phyloP scores from a whole-genome alignment of 2,113 vertebrate species.

The Patagioenas fasciata region DNA sequence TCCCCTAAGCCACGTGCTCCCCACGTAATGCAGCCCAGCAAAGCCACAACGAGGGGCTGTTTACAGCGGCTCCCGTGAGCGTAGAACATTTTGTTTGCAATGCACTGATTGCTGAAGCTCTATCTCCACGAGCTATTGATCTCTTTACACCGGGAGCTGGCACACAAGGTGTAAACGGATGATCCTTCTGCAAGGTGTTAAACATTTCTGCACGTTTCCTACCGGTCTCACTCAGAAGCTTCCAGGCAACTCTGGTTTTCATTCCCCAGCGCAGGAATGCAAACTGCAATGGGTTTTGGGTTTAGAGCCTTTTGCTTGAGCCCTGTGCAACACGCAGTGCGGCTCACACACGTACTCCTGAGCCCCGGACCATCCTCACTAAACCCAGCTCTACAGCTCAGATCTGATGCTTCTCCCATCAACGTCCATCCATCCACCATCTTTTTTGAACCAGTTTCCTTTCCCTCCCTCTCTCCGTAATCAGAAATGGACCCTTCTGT shows the following conservation, averaged over 20 bases:
- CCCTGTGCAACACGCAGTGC: neutral
- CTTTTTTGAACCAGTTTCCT: neutral
- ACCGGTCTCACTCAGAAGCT: neutral
- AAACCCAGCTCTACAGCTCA: neutral
- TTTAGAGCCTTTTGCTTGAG: neutral
- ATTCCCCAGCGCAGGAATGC: neutral
- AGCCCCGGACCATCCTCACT: neutral
- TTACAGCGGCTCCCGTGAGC: neutral
- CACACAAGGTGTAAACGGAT: neutral
- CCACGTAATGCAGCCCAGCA: rapidly evolving
- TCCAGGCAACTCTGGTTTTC: neutral
- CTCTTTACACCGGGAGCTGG: neutral
- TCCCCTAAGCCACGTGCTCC: neutral
- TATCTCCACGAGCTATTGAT: neutral
- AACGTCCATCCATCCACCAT: neutral
- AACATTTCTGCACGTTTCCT: neutral
- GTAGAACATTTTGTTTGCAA: neutral
- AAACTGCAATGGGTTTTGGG: neutral
- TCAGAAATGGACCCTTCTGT: neutral
- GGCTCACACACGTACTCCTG: neutral
- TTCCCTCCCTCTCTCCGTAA: neutral
- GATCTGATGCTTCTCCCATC: neutral
- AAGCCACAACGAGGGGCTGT: neutral
- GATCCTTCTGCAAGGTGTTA: neutral
- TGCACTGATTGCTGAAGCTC: neutral